A percentile compares a stretch with the other conserved stretches of the same genome.
Evolutionary conservation across 2,797 vertebrate genomes (phyloP).

Genomic region (Chrosomus eos): DNA sequence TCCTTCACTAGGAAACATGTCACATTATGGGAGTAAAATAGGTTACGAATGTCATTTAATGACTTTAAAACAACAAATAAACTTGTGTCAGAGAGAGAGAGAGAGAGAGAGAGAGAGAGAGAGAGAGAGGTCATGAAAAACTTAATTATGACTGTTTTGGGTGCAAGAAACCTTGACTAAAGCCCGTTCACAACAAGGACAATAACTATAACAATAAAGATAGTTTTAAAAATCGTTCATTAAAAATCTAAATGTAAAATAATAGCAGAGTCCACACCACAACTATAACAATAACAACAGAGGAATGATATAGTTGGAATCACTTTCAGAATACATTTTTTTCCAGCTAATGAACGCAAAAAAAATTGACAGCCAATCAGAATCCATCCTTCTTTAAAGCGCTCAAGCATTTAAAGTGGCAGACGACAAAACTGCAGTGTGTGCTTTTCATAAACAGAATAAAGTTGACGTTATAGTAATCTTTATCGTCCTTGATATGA

Average conservation of each 20-base stretch:
- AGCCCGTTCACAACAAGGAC: background rate
- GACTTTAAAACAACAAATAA: background rate
- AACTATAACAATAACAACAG: too few relatives aligned
- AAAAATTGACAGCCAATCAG: background rate
- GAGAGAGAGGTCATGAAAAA: background rate
- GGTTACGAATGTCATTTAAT: background rate
- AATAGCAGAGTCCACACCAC: too few relatives aligned
- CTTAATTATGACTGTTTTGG: background rate
- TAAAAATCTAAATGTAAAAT: too few relatives aligned
- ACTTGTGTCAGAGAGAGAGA: too few relatives aligned
- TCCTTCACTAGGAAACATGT: background rate
- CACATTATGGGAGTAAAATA: background rate
- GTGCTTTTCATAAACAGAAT: background rate
- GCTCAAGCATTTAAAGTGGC: background rate
- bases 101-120: background rate
- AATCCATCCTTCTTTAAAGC: background rate
- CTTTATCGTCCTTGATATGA: background rate
- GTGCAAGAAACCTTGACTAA: background rate
- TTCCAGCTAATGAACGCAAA: background rate
- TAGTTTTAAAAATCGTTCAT: too few relatives aligned
- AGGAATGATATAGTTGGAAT: too few relatives aligned
- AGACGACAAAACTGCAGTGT: background rate
- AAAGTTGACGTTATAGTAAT: background rate
- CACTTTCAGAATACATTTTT: background rate
- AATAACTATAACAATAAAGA: background rate